A percentile compares a stretch with the other conserved stretches of the same genome.
These are phyloP conservation scores for Sericinus montela DNA, from an alignment of 2,888 invertebrate species.

Conservation along the genomic window DNA sequence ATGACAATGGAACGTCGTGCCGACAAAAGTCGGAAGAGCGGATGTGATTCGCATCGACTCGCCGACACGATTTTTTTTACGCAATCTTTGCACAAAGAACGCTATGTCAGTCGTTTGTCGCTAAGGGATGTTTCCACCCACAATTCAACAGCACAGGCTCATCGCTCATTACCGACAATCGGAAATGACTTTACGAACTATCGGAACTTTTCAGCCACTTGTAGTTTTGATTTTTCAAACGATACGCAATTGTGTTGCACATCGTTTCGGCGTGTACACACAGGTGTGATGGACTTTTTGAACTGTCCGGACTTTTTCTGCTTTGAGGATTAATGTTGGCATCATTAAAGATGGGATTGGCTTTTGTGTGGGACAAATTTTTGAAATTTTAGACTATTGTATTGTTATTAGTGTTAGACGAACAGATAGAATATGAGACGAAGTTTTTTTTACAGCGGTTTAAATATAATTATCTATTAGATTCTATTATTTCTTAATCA, in stretches of 20 bases:
- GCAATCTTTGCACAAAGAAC: constrained; percentile 55
- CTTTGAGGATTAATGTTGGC: constrained; percentile 10
- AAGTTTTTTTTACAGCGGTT: no score
- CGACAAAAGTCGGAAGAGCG: constrained; percentile 78
- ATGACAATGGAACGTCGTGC: constrained; percentile 54
- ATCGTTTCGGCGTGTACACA: constrained; percentile 35
- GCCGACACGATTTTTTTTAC: constrained; percentile 65
- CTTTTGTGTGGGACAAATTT: constrained; percentile 1
- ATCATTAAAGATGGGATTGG: constrained; percentile 12
- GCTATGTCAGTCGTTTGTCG: constrained; percentile 47
- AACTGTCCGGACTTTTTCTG: constrained; percentile 16
- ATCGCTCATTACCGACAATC: constrained; percentile 73
- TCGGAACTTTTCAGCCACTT: constrained; percentile 67
- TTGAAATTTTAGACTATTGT: background rate
- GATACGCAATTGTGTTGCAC: constrained; percentile 40
- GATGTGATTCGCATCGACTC: constrained; percentile 74
- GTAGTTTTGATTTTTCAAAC: constrained; percentile 40
- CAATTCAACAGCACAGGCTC: constrained; percentile 58
- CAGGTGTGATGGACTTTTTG: constrained; percentile 45
- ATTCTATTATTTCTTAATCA: no score
- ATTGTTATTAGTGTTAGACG: no score
- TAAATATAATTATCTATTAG: no score
- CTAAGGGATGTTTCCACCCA: constrained; percentile 78
- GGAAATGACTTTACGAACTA: constrained; percentile 64
- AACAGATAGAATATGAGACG: no score